Evolutionary conservation across 2,113 vertebrate species (phyloP).

Genomic region (Holacanthus passer): DNA sequence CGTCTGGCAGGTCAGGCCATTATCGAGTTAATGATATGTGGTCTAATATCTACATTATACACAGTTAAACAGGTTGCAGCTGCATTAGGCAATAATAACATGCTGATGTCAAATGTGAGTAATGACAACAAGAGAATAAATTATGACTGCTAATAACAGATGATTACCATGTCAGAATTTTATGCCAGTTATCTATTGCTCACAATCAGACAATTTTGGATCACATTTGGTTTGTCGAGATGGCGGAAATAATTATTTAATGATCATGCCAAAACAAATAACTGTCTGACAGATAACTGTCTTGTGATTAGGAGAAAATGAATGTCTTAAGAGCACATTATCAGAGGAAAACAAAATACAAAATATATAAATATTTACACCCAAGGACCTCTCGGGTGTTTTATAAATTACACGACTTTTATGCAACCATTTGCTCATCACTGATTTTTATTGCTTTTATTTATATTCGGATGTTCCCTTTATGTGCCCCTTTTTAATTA

Average conservation of each 20-base stretch:
- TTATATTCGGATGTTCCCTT: not conserved
- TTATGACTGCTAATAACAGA: not conserved
- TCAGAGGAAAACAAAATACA: not conserved
- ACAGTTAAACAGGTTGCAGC: not conserved
- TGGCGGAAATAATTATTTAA: not conserved
- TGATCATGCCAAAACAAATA: not conserved
- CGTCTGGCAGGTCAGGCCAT: not conserved
- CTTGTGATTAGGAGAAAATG: not conserved
- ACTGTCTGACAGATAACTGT: not conserved
- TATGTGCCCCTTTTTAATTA: not conserved
- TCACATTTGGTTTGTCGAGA: not conserved
- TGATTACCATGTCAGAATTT: not conserved
- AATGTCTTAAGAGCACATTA: not conserved
- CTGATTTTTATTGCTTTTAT: not conserved
- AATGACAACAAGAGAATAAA: conserved; percentile 2
- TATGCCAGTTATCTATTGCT: not conserved
- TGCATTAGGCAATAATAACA: not conserved
- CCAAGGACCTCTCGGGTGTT: not conserved
- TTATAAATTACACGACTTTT: not conserved
- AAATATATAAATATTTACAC: not conserved
- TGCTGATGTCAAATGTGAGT: conserved; percentile 1
- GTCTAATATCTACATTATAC: not conserved
- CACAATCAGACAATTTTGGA: not conserved
- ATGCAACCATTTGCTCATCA: not conserved
- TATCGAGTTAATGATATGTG: not conserved